Conservation (phyloP, 2,888 invertebrate genomes). For the Dione juno region DNA sequence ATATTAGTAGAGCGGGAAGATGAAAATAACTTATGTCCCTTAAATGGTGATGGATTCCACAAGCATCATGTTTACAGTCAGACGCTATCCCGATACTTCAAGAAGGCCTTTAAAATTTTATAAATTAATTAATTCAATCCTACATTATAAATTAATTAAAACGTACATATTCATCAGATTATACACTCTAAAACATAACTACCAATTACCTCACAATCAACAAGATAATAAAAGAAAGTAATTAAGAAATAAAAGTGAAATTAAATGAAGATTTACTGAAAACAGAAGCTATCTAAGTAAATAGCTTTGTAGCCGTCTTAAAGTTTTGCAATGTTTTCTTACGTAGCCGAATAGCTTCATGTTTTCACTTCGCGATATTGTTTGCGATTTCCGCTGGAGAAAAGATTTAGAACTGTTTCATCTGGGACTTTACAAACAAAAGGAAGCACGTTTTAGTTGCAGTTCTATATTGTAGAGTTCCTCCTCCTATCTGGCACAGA, state of each 20-base stretch:
- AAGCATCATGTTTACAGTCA: too few species aligned
- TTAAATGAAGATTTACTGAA: slow-evolving; percentile 9
- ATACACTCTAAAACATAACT: neutral
- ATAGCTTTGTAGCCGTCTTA: slow-evolving; percentile 24
- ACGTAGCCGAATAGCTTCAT: slow-evolving; percentile 31
- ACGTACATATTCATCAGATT: too few species aligned
- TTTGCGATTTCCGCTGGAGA: slow-evolving; percentile 35
- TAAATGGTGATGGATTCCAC: too few species aligned
- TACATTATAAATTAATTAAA: neutral
- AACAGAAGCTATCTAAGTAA: slow-evolving; percentile 22
- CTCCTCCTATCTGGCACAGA: slow-evolving; percentile 24
- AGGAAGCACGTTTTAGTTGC: slow-evolving; percentile 30
- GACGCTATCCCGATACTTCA: too few species aligned
- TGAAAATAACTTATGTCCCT: too few species aligned
- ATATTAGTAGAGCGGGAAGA: too few species aligned
- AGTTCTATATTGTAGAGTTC: slow-evolving; percentile 21
- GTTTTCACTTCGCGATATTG: slow-evolving; percentile 40
- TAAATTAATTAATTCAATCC: neutral
- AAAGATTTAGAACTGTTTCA: slow-evolving; percentile 36
- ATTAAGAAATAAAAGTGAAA: slow-evolving; percentile 1
- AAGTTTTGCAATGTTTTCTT: slow-evolving; percentile 25
- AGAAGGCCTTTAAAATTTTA: too few species aligned
- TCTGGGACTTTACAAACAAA: slow-evolving; percentile 34
- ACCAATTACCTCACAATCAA: neutral
- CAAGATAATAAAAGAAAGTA: neutral